Evolutionary conservation across 2,113 vertebrate species (phyloP), one percentile per base, ranked within the genome.

Genomic region (Typhlomys cinereus): DNA sequence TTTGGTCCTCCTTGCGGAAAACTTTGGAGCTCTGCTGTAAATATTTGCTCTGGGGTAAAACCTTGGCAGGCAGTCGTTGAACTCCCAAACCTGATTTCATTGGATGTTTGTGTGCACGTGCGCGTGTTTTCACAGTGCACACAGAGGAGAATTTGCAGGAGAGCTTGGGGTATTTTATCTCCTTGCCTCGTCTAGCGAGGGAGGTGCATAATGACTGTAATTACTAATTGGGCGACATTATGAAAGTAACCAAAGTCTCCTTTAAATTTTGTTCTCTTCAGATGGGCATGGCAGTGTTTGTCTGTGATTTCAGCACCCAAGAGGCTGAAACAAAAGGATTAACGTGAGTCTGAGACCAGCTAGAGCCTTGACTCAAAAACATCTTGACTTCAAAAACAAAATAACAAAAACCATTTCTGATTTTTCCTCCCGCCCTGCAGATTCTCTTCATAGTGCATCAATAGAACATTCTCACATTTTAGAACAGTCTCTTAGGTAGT

Each of bases 1-100:
- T 93, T 92, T 62, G 81, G 88, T 67, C 54, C 67, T 90, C 88
- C 88, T 93, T 46, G 73, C 93, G 92, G 94, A 94, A 87, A 94
- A 79, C 85, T 94, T 92, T 88, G 92, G 80, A 89, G 90, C 81
- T 62, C 76, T 0, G 52, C 94, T 87, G 57, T 95, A 96, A 97
- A 96, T 96, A 96, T 96, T 97, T 96, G 94, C 90, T 85, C 92
- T 71, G 67, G 88, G 78, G 82, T 70, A 88, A 94, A n/a, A 91
- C 44, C 62, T 94, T 94, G 86, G 94, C 94, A 92, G 92, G 70
- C 61, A 27, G 57, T 36, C 71, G 64, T 69, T 80, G 23, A 62
- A 74, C 70, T 88, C 67, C 44, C 46, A 76, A 92, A 74, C 92
- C 76, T 75, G 91, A 62, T 84, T 92, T 76, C 71, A 25, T 52